A percentile compares a stretch with the other conserved stretches of the same genome.
phyloP scores from a whole-genome alignment of 1,140 invertebrate species.

The Drosophila ironensis region DNA sequence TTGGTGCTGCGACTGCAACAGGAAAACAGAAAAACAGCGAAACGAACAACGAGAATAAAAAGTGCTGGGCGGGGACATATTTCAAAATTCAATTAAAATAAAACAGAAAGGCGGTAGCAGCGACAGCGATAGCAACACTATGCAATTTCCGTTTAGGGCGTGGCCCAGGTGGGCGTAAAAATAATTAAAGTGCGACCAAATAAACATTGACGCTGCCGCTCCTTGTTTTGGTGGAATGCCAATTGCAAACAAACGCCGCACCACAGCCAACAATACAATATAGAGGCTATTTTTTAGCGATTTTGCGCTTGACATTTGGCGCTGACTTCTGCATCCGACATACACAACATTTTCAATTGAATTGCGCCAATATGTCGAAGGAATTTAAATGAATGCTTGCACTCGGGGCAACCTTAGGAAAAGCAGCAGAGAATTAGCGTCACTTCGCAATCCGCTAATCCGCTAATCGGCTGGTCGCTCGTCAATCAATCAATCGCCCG shows the following conservation, averaged over 20 bases:
- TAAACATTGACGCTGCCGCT: constrained; percentile 48
- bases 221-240: constrained; percentile 1
- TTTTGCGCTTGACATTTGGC: constrained; percentile 41
- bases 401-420: neutral
- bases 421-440: constrained; percentile 9
- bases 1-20: constrained; percentile 28
- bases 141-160: constrained; percentile 70
- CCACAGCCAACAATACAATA: neutral
- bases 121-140: constrained; percentile 58
- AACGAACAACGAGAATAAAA: constrained; percentile 11
- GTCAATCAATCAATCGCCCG: constrained; percentile 48
- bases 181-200: constrained; percentile 65
- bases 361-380: constrained; percentile 37
- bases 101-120: constrained; percentile 49
- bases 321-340: constrained; percentile 39
- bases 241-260: neutral
- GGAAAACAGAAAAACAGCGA: constrained; percentile 18
- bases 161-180: constrained; percentile 72
- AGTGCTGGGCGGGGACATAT: constrained; percentile 49
- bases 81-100: constrained; percentile 80
- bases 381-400: neutral
- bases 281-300: constrained; percentile 40
- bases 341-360: constrained; percentile 31
- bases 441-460: constrained; percentile 4
- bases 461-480: constrained; percentile 28